Evolutionary conservation across 2,888 invertebrate genomes (phyloP).

Genomic region (Acleris laterana): DNA sequence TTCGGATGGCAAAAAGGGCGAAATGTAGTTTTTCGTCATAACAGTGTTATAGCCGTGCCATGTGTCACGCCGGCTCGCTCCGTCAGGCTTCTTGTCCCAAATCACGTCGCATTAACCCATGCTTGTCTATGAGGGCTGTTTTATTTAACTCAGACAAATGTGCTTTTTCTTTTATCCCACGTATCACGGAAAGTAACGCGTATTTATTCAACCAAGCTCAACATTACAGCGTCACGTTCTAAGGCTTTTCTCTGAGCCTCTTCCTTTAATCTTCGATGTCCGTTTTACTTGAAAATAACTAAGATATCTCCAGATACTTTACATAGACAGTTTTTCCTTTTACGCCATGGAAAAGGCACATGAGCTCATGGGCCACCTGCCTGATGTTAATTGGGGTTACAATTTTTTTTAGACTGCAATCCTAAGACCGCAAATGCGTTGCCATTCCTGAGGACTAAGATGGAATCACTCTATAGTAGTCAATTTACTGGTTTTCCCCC

Average conservation of each 20-base stretch:
- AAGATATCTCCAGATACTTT: no score
- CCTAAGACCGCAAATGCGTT: no score
- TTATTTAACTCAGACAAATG: conserved; percentile 40
- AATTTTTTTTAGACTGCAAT: no score
- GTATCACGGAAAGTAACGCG: conserved; percentile 22
- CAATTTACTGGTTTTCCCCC: no score
- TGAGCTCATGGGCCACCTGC: no score
- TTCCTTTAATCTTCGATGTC: conserved; percentile 2
- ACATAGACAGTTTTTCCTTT: no score
- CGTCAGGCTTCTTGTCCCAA: conserved; percentile 61
- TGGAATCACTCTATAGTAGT: no score
- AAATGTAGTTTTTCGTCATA: conserved; percentile 68
- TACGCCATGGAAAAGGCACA: no score
- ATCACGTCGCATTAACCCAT: conserved; percentile 61
- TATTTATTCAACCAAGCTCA: conserved; percentile 23
- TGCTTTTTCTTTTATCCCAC: conserved; percentile 33
- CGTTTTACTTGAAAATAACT: background rate
- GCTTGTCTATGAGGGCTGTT: conserved; percentile 49
- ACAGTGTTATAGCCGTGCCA: conserved; percentile 65
- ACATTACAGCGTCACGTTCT: conserved; percentile 20
- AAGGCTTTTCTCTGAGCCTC: background rate
- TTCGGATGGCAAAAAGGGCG: conserved; percentile 60
- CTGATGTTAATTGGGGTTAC: no score
- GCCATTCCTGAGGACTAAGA: no score
- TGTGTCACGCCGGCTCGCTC: conserved; percentile 60